Conservation (phyloP, 1,140 invertebrate species). For the Conus betulinus region DNA sequence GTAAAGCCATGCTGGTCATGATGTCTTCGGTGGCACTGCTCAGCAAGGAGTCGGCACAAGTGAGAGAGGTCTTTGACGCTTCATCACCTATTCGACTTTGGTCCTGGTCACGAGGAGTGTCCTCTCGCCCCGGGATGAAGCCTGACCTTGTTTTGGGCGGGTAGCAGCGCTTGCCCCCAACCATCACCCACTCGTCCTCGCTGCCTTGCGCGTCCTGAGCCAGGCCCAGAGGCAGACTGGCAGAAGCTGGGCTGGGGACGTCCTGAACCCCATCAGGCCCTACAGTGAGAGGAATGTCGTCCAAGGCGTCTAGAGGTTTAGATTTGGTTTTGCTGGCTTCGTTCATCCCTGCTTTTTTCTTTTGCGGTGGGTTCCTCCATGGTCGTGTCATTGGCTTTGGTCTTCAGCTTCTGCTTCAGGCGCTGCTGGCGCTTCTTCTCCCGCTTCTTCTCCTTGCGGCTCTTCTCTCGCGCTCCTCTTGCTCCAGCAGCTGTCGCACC, state of each 20-base stretch:
- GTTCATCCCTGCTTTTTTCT: neutral
- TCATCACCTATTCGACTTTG: neutral
- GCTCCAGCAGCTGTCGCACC: slow-evolving; percentile 53
- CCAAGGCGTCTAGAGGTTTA: slow-evolving; percentile 1
- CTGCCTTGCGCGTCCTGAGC: neutral
- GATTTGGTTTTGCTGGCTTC: neutral
- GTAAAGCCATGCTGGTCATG: neutral
- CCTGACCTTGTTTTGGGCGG: neutral
- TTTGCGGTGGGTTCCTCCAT: neutral
- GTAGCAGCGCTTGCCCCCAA: slow-evolving; percentile 30
- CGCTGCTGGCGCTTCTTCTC: slow-evolving; percentile 55
- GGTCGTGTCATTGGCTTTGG: neutral
- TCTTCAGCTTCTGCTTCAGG: slow-evolving; percentile 43
- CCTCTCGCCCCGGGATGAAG: neutral
- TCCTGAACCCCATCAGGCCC: slow-evolving; percentile 18
- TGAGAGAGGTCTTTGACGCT: neutral
- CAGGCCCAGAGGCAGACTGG: neutral
- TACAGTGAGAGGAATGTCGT: slow-evolving; percentile 26
- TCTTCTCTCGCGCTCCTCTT: slow-evolving; percentile 53
- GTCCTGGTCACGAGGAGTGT: neutral
- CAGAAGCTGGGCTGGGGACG: neutral
- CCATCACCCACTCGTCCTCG: slow-evolving; percentile 35
- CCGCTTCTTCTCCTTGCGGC: slow-evolving; percentile 50
- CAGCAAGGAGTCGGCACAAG: neutral
- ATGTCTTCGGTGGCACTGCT: neutral